These are phyloP conservation scores for Penaeus vannamei DNA, from an alignment of 1,140 invertebrate species.

Conservation along the genomic window DNA sequence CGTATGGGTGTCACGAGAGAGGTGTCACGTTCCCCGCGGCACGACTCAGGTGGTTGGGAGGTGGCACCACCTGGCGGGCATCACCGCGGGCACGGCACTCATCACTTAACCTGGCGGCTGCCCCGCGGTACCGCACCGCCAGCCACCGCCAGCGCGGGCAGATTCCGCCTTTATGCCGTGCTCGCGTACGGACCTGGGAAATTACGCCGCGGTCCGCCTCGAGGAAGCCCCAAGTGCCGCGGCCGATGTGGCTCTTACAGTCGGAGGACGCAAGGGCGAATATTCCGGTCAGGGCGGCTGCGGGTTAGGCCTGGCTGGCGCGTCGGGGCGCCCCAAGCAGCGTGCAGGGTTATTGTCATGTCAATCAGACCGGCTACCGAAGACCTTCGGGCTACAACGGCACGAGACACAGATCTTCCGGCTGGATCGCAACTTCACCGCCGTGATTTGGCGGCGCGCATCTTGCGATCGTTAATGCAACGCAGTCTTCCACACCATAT, in stretches of 20 bases:
- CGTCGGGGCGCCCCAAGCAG: too few relatives aligned
- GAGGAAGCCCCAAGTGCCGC: too few relatives aligned
- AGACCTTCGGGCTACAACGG: conserved; percentile 15
- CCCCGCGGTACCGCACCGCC: neutral
- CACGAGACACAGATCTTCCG: conserved; percentile 18
- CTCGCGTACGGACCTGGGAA: too few relatives aligned
- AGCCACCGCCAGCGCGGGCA: neutral
- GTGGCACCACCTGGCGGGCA: conserved; percentile 22
- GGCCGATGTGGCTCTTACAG: too few relatives aligned
- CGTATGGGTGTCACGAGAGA: neutral
- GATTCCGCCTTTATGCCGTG: conserved; percentile 1
- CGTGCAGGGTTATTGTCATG: too few relatives aligned
- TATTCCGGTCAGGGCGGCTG: too few relatives aligned
- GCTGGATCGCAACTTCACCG: neutral
- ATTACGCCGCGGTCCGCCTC: too few relatives aligned
- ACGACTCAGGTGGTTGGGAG: conserved; percentile 3
- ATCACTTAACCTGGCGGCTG: conserved; percentile 43
- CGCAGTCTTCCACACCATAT: too few relatives aligned
- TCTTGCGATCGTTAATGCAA: too few relatives aligned
- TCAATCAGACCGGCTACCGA: too few relatives aligned
- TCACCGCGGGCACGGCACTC: conserved; percentile 24
- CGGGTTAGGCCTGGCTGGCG: too few relatives aligned
- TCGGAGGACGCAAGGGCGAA: too few relatives aligned
- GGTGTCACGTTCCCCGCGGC: neutral
- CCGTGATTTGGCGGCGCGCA: neutral